Evolutionary conservation across 2,888 invertebrate genomes (phyloP), one percentile per base, ranked within the genome.

Genomic region (Anorthoa munda): DNA sequence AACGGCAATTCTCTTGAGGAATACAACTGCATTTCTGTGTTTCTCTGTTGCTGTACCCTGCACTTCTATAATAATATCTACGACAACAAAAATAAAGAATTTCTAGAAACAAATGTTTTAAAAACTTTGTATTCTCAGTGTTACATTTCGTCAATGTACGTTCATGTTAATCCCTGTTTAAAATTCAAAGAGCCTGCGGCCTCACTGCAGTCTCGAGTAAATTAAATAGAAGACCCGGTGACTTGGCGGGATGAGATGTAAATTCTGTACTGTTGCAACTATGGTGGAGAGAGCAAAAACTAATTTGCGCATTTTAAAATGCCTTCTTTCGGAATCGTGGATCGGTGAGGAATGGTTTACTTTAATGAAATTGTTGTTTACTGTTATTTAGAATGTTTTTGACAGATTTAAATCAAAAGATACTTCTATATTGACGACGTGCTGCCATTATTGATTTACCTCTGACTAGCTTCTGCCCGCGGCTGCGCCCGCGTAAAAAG

Each of bases 131-230:
- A 82, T 86, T 83, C 79, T 66, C 60, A 65, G 66, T 61, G 75
- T 78, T 59, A 86, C 86, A 85, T 87, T 90, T 89, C 87, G 86
- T 89, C 90, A 86, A 86, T 88, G 83, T 83, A 84, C 81, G 83
- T 85, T 86, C 80, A 82, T 77, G 86, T 89, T 91, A 92, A 92
- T 91, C 87, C 86, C 89, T 89, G 88, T 86, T 92, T 92, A 89
- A 92, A 90, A 92, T 92, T 91, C 92, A 92, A 89, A 90, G 90
- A 89, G 91, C 88, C 88, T 83, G 87, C 85, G 88, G 85, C 86
- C 84, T 83, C 69, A 61, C 84, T 84, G 83, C 87, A 87, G 89
- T 86, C 86, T 86, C 86, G 81, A 87, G 89, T 85, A 89, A 92
- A 92, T 91, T 91, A 91, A 91, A 91, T 91, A 91, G 89, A 85